These are phyloP conservation scores for Paguma larvata DNA, from an alignment of 2,797 vertebrate species.

Conservation along the genomic window DNA sequence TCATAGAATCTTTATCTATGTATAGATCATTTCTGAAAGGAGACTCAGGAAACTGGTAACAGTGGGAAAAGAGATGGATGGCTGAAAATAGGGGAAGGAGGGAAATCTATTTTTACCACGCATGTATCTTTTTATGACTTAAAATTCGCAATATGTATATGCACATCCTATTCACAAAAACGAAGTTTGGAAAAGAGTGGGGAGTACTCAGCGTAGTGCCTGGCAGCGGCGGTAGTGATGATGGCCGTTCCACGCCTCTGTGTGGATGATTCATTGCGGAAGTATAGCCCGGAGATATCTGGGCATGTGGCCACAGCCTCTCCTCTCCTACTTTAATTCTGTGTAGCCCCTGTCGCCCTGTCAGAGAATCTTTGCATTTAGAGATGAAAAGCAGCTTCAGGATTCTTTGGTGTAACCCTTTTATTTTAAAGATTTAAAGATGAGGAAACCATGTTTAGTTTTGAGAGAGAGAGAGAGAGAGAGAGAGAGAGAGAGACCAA, in stretches of 20 bases:
- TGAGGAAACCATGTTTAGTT: background rate
- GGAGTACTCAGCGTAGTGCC: background rate
- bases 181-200: background rate
- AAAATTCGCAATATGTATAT: background rate
- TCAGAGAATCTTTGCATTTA: constrained; percentile 29
- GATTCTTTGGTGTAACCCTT: background rate
- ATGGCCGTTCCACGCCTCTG: background rate
- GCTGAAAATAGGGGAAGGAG: constrained; percentile 28
- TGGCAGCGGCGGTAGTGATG: background rate
- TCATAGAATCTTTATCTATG: background rate
- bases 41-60: constrained; percentile 19
- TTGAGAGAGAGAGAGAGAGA: too few relatives aligned
- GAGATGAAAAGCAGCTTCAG: background rate
- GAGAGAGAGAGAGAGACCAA: too few relatives aligned
- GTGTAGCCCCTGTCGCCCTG: background rate
- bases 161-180: constrained; percentile 49
- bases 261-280: background rate
- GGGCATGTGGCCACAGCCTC: background rate
- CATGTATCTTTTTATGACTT: constrained; percentile 9
- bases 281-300: background rate
- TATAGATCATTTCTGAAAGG: constrained; percentile 39
- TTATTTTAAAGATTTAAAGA: constrained; percentile 57
- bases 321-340: background rate
- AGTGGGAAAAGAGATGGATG: constrained; percentile 12
- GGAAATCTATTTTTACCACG: constrained; percentile 52